Percentiles rank a stretch among this genome's conserved stretches.
These are phyloP conservation scores for Galerucella nymphaeae DNA, from an alignment of 2,888 invertebrate species.

Conservation along the genomic window DNA sequence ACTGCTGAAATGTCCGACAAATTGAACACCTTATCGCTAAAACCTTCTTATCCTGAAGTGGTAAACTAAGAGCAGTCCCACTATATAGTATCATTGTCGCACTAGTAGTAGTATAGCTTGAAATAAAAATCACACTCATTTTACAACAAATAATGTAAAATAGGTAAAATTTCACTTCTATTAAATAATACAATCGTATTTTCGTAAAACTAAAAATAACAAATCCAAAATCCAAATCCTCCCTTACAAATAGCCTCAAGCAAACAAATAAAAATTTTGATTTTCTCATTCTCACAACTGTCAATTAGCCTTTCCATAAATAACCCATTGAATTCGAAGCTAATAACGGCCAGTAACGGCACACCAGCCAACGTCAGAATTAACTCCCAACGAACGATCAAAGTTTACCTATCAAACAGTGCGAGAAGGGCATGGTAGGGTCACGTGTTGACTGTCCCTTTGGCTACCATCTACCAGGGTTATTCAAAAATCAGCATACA, in stretches of 20 bases:
- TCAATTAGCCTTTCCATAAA: slow-evolving; percentile 44
- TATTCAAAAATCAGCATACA: slow-evolving; percentile 26
- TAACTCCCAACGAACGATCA: slow-evolving; percentile 44
- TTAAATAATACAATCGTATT: not conserved
- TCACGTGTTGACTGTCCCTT: slow-evolving; percentile 46
- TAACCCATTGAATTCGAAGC: slow-evolving; percentile 39
- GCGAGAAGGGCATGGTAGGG: slow-evolving; percentile 37
- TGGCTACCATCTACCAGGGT: slow-evolving; percentile 39
- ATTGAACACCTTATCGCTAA: too few species aligned
- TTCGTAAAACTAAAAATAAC: not conserved
- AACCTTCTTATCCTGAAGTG: too few species aligned
- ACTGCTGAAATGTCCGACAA: too few species aligned
- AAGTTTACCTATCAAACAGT: slow-evolving; percentile 43
- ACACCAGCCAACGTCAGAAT: slow-evolving; percentile 21
- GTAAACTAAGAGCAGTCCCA: too few species aligned
- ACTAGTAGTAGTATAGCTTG: too few species aligned
- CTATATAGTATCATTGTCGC: too few species aligned
- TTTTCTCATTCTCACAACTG: slow-evolving; percentile 42
- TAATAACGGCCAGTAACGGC: slow-evolving; percentile 24
- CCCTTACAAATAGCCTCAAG: not conserved
- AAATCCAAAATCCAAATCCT: not conserved
- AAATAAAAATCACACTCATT: too few species aligned
- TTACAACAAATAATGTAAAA: too few species aligned
- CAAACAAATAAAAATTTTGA: slow-evolving; percentile 41
- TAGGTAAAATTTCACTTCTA: too few species aligned